Base-by-base conservation (phyloP, 2,797 vertebrate species). In the Hyperoplus lanceolatus region DNA sequence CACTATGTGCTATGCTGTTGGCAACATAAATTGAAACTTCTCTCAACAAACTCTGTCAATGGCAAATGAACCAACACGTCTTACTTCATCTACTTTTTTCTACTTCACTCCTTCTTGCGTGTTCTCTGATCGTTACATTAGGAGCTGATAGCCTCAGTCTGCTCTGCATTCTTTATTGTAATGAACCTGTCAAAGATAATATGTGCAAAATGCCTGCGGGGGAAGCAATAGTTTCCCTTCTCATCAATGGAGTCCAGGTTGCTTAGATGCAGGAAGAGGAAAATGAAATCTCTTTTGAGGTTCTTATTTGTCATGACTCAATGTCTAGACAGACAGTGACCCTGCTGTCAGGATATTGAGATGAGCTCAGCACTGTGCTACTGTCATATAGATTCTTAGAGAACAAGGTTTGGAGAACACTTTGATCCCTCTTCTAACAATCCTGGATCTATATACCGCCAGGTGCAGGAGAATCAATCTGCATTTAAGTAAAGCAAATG, bases 141-240 rank as follows among this genome's bases (percentile, higher is more conserved):
- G 70, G n/a, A 21, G 72, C 79, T 61, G 84, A 75, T 86, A 43
- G 83, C 58, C 61, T 88, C 57, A 7, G 68, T 86, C 92, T 93
- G 85, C 89, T 94, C 92, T 93, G 89, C 89, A 88, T 91, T 94
- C 94, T 83, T 95, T 95, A 90, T 96, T 95, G 90, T 95, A 95
- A 96, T 96, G 95, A 96, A 95, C 93, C 94, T 95, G 94, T 96
- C 93, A 91, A 81, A 93, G 92, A 90, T 94, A 88, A 94, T 96
- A 90, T 94, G 92, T 85, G 86, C 94, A 92, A 94, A 96, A 93
- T 84, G 86, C 91, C 90, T 93, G 87, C 46, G 55, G 83, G 91
- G 93, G 95, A 93, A 93, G 88, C 90, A 94, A 95, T 93, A 94
- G 91, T 93, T 94, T 89, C 88, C 94, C 89, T 91, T 91, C 93